Evolutionary conservation across 2,888 invertebrate genomes (phyloP).

Genomic region (Phalangium opilio): DNA sequence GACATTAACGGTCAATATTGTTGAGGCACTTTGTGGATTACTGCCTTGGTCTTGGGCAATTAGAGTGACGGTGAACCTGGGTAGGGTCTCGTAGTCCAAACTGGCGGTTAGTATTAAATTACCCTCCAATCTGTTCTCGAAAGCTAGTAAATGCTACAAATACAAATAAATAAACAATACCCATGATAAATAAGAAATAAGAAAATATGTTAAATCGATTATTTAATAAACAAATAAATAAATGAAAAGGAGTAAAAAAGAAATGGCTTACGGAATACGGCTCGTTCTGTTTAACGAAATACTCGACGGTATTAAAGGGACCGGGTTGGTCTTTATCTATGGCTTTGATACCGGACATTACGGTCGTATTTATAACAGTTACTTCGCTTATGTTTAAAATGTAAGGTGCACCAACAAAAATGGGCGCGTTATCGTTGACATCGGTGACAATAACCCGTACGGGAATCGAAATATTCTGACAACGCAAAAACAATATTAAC

Average conservation of each 20-base stretch:
- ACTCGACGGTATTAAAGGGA: conserved; percentile 70
- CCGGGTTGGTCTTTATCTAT: conserved; percentile 73
- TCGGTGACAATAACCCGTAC: conserved; percentile 71
- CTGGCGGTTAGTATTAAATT: conserved; percentile 60
- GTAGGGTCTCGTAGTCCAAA: conserved; percentile 64
- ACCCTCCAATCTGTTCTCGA: conserved; percentile 71
- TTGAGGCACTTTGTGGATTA: conserved; percentile 59
- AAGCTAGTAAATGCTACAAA: conserved; percentile 57
- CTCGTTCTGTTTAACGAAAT: conserved; percentile 56
- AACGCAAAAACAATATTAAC: no score
- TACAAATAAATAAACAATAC: no score
- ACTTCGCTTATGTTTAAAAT: conserved; percentile 66
- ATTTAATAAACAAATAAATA: no score
- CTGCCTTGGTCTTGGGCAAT: conserved; percentile 56
- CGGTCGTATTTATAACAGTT: conserved; percentile 43
- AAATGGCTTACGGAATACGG: conserved; percentile 45
- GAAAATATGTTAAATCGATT: no score
- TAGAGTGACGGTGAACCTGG: conserved; percentile 58
- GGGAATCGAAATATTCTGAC: conserved; percentile 61
- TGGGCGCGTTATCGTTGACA: conserved; percentile 77
- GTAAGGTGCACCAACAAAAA: conserved; percentile 65
- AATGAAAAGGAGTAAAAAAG: no score
- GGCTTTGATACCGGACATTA: conserved; percentile 61
- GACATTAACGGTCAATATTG: conserved; percentile 56
- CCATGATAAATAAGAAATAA: no score